A percentile compares a stretch with the other conserved stretches of the same genome.
Conservation (phyloP, 2,888 invertebrate genomes). For the Yponomeuta plumbellus region DNA sequence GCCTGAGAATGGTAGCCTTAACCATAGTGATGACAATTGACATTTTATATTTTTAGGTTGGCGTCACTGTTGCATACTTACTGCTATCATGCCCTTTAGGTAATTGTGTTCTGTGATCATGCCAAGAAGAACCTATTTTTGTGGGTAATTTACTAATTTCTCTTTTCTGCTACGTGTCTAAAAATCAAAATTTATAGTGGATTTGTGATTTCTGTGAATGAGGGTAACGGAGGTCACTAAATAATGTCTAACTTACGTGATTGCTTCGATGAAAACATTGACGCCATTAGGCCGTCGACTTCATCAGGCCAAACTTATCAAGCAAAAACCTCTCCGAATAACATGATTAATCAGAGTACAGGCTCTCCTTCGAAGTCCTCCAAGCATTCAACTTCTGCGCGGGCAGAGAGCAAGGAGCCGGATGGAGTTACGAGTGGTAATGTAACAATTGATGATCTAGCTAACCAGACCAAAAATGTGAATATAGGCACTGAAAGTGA, state of each 20-base stretch:
- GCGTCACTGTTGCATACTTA: neutral
- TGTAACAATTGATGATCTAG: neutral
- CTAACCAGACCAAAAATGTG: constrained; percentile 21
- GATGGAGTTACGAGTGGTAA: neutral
- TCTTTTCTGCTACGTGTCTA: constrained; percentile 10
- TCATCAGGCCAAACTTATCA: constrained; percentile 36
- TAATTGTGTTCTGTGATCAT: no score
- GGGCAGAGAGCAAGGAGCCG: constrained; percentile 19
- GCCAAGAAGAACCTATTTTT: neutral
- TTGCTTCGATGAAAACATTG: constrained; percentile 36
- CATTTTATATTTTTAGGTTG: neutral
- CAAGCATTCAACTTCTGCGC: constrained; percentile 25
- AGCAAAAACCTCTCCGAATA: constrained; percentile 34
- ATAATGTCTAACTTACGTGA: constrained; percentile 39
- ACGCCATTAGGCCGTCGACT: constrained; percentile 35
- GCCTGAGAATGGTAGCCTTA: no score
- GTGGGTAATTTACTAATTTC: constrained; percentile 11
- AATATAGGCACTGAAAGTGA: constrained; percentile 33
- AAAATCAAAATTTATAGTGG: constrained; percentile 3
- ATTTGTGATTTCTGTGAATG: neutral
- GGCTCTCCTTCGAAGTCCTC: constrained; percentile 17
- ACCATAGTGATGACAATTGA: neutral
- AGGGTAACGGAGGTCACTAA: constrained; percentile 8
- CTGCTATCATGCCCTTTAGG: no score
- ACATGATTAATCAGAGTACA: constrained; percentile 28